Evolutionary conservation across 2,113 vertebrate genomes (phyloP).

Genomic region (Haemorhous mexicanus): DNA sequence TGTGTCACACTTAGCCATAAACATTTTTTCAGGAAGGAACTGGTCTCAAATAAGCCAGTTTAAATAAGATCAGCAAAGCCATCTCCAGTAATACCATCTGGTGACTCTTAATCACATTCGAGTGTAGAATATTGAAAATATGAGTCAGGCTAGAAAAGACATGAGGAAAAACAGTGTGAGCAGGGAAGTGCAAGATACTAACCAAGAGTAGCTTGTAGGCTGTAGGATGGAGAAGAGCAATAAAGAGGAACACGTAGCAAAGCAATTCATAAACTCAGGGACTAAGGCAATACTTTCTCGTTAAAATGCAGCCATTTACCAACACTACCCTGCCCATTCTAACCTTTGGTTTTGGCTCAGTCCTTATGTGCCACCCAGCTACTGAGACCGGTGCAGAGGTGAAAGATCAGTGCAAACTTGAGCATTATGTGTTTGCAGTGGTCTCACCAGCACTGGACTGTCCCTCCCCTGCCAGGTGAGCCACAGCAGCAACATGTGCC

Average conservation of each 20-base stretch:
- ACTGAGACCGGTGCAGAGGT: not conserved
- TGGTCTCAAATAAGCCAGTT: constrained; percentile 28
- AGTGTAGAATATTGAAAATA: constrained; percentile 2
- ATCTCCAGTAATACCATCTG: constrained; percentile 37
- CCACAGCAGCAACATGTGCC: accelerated
- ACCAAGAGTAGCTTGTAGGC: not conserved
- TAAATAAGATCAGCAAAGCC: constrained; percentile 36
- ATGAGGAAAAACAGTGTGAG: not conserved
- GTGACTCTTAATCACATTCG: constrained; percentile 11
- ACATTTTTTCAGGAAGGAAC: constrained; percentile 31
- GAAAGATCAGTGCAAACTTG: not conserved
- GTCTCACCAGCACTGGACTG: not conserved
- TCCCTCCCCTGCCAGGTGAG: not conserved
- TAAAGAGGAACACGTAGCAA: not conserved
- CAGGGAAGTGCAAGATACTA: not conserved
- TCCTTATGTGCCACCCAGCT: not conserved
- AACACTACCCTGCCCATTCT: not conserved
- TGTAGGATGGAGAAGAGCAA: not conserved
- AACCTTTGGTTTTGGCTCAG: not conserved
- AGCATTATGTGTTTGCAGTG: not conserved
- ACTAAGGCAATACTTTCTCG: not conserved
- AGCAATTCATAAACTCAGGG: not conserved
- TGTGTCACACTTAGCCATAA: not conserved
- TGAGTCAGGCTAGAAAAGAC: constrained; percentile 29
- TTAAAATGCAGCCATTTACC: not conserved